Evolutionary conservation across 1,140 invertebrate genomes (phyloP), one percentile per base, ranked within the genome.

Genomic region (Drosophila sechellia): DNA sequence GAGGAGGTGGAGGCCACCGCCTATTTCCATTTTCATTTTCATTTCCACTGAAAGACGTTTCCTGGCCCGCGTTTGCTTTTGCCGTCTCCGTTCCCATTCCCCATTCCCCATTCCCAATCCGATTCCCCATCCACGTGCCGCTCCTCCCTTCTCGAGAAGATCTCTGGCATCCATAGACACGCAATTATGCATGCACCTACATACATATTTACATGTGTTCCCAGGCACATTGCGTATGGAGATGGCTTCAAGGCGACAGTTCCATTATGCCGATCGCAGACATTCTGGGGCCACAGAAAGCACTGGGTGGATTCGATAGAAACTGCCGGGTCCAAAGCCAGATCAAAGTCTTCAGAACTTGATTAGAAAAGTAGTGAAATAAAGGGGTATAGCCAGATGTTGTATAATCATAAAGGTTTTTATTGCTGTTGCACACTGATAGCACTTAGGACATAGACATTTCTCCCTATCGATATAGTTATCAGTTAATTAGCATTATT

Each of bases 31-130:
- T 85, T 87, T 78, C 81, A 69, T 86, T 86, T 86, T 72, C 79
- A 79, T 86, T 87, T 86, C 79, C 83, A 83, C 81, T 73, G 83
- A 86, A 86, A 86, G 83, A 86, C 83, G 72, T 86, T 86, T 86
- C 83, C 83, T 86, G 83, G 70, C 48, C 45, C 43, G 39, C 42
- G 10, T 43, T 43, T 8, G 25, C 35, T 17, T 42, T 68, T 10
- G 10, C 35, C 35, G 35, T 37, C 27, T 5, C 27, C 27, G 27
- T 27, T 27, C 37, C 42, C 35, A 42, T 42, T 42, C 5, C 43
- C 42, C 35, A 42, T 42, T 42, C 5, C 43, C 35, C 35, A 37
- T 13, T 13, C 35, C 35, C 25, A 43, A 17, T 43, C 15, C 43
- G 8, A 45, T 22, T 17, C 1, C 11, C 12, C 35, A 37, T 1